Conservation (phyloP, 2,113 vertebrate species). For the Gasterosteus aculeatus region DNA sequence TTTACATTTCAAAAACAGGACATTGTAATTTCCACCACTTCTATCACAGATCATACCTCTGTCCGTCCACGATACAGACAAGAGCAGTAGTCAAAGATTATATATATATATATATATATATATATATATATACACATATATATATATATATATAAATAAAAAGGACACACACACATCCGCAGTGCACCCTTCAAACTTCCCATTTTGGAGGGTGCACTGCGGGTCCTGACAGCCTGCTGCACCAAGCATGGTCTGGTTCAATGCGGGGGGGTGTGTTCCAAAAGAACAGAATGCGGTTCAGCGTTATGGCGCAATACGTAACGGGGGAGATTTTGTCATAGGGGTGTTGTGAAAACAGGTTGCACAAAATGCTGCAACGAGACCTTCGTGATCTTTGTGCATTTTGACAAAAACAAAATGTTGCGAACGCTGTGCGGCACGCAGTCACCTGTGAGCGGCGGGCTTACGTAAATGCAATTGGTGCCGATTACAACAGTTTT, state of each 20-base stretch:
- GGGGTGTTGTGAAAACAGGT: slow-evolving; percentile 14
- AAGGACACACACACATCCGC: too few species aligned
- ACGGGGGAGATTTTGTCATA: slow-evolving; percentile 48
- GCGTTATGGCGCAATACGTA: slow-evolving; percentile 76
- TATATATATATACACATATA: background rate
- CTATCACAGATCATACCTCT: slow-evolving; percentile 4
- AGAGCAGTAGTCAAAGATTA: background rate
- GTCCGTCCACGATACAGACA: background rate
- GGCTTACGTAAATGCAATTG: slow-evolving; percentile 52
- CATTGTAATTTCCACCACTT: slow-evolving; percentile 6
- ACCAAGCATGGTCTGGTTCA: slow-evolving; percentile 81
- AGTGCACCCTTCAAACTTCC: slow-evolving; percentile 5
- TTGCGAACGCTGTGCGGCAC: background rate
- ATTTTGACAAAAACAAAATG: background rate
- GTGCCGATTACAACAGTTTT: slow-evolving; percentile 19
- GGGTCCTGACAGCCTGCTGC: slow-evolving; percentile 77
- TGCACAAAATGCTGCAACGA: slow-evolving; percentile 1
- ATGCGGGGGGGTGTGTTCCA: slow-evolving; percentile 73
- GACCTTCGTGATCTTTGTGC: background rate
- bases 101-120: background rate
- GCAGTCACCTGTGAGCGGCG: slow-evolving; percentile 26
- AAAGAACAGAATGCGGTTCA: slow-evolving; percentile 78
- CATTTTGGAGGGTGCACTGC: slow-evolving; percentile 75
- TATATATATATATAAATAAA: background rate
- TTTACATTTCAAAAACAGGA: too few species aligned